Evolutionary conservation across 2,888 invertebrate genomes (phyloP).

Genomic region (Euzophera pinguis): DNA sequence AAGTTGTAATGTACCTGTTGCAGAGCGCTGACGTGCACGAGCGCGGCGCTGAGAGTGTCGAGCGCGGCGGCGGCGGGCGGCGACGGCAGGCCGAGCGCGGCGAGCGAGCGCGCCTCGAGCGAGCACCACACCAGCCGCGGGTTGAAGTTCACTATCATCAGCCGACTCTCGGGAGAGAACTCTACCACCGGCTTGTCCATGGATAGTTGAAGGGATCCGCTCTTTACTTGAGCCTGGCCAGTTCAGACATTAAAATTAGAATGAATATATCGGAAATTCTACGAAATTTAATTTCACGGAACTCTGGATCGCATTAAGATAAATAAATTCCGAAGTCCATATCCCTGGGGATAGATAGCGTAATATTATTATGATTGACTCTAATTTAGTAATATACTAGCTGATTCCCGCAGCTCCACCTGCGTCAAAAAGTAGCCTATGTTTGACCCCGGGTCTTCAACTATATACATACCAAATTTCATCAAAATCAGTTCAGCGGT

Average conservation of each 20-base stretch:
- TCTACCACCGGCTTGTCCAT: slow-evolving; percentile 88
- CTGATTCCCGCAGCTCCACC: too few species aligned
- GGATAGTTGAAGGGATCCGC: slow-evolving; percentile 53
- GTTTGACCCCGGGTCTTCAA: too few species aligned
- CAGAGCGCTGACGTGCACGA: slow-evolving; percentile 90
- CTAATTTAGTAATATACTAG: too few species aligned
- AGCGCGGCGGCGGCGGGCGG: slow-evolving; percentile 85
- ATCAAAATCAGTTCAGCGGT: too few species aligned
- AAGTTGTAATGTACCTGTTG: slow-evolving; percentile 84
- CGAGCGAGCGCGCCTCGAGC: slow-evolving; percentile 92
- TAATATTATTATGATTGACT: too few species aligned
- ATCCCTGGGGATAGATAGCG: too few species aligned
- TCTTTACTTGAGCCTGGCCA: slow-evolving; percentile 58
- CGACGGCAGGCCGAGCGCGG: slow-evolving; percentile 90
- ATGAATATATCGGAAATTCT: too few species aligned
- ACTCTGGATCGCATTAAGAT: too few species aligned
- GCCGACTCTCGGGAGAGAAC: slow-evolving; percentile 84
- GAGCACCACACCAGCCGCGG: slow-evolving; percentile 90
- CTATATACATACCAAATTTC: too few species aligned
- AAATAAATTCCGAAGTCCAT: too few species aligned
- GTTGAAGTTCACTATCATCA: slow-evolving; percentile 95
- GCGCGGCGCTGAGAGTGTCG: slow-evolving; percentile 87
- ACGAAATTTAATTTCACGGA: too few species aligned
- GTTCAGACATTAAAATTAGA: neutral
- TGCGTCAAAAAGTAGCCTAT: too few species aligned